These are phyloP conservation scores for Penaeus monodon DNA, from an alignment of 2,888 invertebrate species.

Conservation along the genomic window DNA sequence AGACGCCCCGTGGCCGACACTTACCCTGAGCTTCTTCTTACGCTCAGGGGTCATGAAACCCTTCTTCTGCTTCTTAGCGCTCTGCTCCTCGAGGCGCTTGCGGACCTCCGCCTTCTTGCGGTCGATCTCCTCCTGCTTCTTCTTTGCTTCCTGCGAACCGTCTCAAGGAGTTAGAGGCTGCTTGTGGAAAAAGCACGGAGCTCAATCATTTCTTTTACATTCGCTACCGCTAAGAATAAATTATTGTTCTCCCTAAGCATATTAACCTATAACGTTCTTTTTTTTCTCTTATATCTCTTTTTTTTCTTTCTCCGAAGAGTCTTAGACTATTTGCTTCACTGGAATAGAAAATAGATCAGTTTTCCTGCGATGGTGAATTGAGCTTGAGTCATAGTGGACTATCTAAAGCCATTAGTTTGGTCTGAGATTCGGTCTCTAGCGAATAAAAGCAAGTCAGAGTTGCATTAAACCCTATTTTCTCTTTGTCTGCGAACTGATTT, in stretches of 20 bases:
- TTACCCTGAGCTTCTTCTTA: constrained; percentile 99
- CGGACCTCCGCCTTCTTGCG: constrained; percentile 99
- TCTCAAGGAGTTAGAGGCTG: constrained; percentile 23
- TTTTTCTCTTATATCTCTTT: too few species aligned
- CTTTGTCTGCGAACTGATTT: constrained; percentile 24
- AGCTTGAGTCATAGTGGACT: constrained; percentile 35
- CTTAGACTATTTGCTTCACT: not conserved
- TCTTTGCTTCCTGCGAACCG: constrained; percentile 87
- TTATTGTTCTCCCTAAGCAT: not conserved
- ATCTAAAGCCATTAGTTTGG: constrained; percentile 15
- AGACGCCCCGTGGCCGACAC: constrained; percentile 68
- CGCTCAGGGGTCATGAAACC: constrained; percentile 99
- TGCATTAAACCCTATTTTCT: not conserved
- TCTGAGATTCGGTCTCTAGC: constrained; percentile 20
- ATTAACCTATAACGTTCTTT: not conserved
- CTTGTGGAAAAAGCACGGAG: not conserved
- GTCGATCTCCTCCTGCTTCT: constrained; percentile 97
- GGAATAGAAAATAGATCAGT: too few species aligned
- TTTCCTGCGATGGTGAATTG: not conserved
- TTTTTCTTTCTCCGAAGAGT: too few species aligned
- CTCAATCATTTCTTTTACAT: not conserved
- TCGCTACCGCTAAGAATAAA: not conserved
- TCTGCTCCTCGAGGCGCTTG: constrained; percentile 98
- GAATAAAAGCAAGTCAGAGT: not conserved
- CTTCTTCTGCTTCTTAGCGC: constrained; percentile 99